Evolutionary conservation across 2,888 invertebrate genomes (phyloP).

Genomic region (Sinohyriopsis cumingii): DNA sequence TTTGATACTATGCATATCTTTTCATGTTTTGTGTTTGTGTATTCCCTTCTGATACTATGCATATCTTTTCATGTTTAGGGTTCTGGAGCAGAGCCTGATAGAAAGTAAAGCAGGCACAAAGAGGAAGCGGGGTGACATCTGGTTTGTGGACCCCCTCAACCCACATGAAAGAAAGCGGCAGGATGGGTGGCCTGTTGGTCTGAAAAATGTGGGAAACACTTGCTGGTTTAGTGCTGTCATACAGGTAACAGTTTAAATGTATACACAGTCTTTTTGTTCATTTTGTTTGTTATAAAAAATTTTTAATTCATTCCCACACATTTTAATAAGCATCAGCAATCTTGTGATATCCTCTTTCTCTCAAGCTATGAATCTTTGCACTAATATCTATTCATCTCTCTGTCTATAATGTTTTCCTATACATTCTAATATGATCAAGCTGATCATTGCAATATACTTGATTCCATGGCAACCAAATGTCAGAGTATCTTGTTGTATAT

Average conservation of each 20-base stretch:
- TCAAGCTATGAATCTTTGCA: no score
- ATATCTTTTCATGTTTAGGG: slow-evolving; percentile 47
- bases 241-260: slow-evolving; percentile 60
- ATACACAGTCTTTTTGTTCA: not conserved
- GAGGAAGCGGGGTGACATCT: slow-evolving; percentile 70
- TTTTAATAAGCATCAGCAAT: no score
- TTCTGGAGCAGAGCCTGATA: slow-evolving; percentile 72
- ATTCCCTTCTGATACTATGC: no score
- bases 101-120: slow-evolving; percentile 72
- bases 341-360: no score
- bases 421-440: no score
- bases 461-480: no score
- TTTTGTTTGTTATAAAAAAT: not conserved
- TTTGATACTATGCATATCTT: no score
- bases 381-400: no score
- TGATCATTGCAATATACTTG: no score
- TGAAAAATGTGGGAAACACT: slow-evolving; percentile 74
- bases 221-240: slow-evolving; percentile 75
- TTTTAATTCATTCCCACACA: not conserved
- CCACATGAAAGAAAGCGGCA: slow-evolving; percentile 69
- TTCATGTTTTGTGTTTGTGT: no score
- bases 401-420: no score
- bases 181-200: slow-evolving; percentile 72
- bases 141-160: slow-evolving; percentile 72
- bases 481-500: no score